Percentiles rank a stretch among this genome's conserved stretches.
phyloP scores from a whole-genome alignment of 2,113 vertebrate genomes.

The Neopipo cinnamomea region DNA sequence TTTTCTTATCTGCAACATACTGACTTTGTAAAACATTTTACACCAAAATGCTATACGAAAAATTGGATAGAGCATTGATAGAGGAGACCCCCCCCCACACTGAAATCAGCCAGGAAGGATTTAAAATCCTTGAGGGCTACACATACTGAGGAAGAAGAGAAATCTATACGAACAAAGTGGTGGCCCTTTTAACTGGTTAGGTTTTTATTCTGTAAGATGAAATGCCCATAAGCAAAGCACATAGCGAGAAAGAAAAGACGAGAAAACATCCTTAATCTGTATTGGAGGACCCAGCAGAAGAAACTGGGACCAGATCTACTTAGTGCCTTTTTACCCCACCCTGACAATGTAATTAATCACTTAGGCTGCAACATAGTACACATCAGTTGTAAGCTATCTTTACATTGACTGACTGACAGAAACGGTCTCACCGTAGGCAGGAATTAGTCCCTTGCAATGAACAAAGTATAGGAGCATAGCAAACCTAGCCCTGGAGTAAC shows the following conservation, averaged over 20 bases:
- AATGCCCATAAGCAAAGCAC: background rate
- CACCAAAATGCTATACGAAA: background rate
- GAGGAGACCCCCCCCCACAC: background rate
- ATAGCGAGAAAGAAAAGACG: background rate
- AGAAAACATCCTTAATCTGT: background rate
- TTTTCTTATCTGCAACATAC: background rate
- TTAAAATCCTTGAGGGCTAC: background rate
- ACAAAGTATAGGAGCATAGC: background rate
- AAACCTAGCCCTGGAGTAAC: background rate
- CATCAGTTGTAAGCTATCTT: background rate
- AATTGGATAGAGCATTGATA: background rate
- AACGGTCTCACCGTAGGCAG: background rate
- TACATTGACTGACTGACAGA: rapidly evolving
- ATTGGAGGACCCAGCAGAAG: background rate
- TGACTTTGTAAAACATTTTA: background rate
- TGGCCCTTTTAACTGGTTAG: background rate
- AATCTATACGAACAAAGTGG: background rate
- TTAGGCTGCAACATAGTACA: background rate
- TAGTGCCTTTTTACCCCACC: background rate
- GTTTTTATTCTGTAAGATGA: background rate
- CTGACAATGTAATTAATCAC: background rate
- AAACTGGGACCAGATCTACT: background rate
- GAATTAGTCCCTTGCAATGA: background rate
- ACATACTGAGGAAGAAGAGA: background rate
- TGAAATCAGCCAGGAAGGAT: background rate